These are phyloP conservation scores for Benthosema pterotum DNA, from an alignment of 2,797 vertebrate genomes.

Conservation along the genomic window DNA sequence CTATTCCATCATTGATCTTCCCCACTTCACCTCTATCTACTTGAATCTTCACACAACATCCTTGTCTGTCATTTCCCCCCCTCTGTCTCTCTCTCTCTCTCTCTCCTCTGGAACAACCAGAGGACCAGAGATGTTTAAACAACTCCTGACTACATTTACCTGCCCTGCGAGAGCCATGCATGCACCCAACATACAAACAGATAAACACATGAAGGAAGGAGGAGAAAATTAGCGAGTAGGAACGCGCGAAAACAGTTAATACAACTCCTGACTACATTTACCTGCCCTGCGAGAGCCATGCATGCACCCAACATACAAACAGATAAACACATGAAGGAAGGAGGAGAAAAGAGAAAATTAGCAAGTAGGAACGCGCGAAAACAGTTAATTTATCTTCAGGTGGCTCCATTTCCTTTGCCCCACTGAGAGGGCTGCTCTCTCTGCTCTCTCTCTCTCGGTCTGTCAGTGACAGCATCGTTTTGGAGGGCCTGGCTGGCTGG, in stretches of 20 bases:
- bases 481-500: too few species aligned
- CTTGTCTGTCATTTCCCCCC: neutral
- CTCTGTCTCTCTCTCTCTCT: too few species aligned
- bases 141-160: slow-evolving; percentile 37
- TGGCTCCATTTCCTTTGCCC: slow-evolving; percentile 63
- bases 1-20: slow-evolving; percentile 40
- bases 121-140: slow-evolving; percentile 52
- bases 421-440: slow-evolving; percentile 59
- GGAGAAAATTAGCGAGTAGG: slow-evolving; percentile 25
- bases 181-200: slow-evolving; percentile 48
- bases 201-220: slow-evolving; percentile 45
- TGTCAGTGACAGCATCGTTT: slow-evolving; percentile 66
- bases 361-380: slow-evolving; percentile 42
- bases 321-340: slow-evolving; percentile 51
- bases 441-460: slow-evolving; percentile 38
- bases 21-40: slow-evolving; percentile 25
- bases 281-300: too few species aligned
- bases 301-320: slow-evolving; percentile 47
- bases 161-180: too few species aligned
- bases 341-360: slow-evolving; percentile 6
- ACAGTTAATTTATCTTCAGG: slow-evolving; percentile 64
- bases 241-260: slow-evolving; percentile 46
- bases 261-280: slow-evolving; percentile 44
- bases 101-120: slow-evolving; percentile 50
- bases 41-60: slow-evolving; percentile 18